Conservation (phyloP, 2,888 invertebrate genomes). For the Scaptodrosophila latifasciaeformis region DNA sequence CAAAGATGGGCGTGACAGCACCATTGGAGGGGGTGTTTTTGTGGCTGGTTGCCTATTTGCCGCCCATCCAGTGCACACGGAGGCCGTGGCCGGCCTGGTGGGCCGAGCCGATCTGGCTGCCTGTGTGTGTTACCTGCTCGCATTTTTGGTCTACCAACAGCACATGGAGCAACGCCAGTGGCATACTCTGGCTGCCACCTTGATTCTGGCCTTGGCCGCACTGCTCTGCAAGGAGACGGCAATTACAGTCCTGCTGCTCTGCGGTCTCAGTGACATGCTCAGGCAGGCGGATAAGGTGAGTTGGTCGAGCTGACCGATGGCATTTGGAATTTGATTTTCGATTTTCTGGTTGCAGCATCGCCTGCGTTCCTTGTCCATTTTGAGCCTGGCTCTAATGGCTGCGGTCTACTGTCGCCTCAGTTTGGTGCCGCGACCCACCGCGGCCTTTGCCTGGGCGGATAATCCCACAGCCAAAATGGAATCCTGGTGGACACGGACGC, state of each 20-base stretch:
- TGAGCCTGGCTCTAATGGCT: constrained; percentile 81
- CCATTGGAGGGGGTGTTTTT: too few species aligned
- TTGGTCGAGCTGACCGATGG: not conserved
- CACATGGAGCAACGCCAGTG: constrained; percentile 79
- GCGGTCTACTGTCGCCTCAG: constrained; percentile 86
- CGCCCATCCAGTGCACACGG: constrained; percentile 95
- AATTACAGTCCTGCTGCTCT: constrained; percentile 91
- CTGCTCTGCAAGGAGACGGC: constrained; percentile 97
- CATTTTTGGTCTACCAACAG: constrained; percentile 88
- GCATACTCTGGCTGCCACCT: constrained; percentile 79
- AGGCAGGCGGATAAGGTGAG: constrained; percentile 77
- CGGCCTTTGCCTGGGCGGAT: constrained; percentile 91
- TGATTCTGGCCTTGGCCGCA: constrained; percentile 83
- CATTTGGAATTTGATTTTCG: not conserved
- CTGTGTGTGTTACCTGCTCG: constrained; percentile 90
- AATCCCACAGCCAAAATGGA: constrained; percentile 93
- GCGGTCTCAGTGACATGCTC: constrained; percentile 89
- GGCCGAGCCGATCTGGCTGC: constrained; percentile 95
- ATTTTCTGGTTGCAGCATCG: constrained; percentile 79
- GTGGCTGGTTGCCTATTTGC: constrained; percentile 91
- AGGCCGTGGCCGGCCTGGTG: constrained; percentile 95
- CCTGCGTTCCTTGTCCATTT: constrained; percentile 81
- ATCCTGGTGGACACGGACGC: constrained; percentile 84
- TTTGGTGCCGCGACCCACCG: constrained; percentile 81
- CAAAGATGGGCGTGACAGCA: constrained; percentile 82